Conservation (phyloP, 2,113 vertebrate species). For the Grus americana region DNA sequence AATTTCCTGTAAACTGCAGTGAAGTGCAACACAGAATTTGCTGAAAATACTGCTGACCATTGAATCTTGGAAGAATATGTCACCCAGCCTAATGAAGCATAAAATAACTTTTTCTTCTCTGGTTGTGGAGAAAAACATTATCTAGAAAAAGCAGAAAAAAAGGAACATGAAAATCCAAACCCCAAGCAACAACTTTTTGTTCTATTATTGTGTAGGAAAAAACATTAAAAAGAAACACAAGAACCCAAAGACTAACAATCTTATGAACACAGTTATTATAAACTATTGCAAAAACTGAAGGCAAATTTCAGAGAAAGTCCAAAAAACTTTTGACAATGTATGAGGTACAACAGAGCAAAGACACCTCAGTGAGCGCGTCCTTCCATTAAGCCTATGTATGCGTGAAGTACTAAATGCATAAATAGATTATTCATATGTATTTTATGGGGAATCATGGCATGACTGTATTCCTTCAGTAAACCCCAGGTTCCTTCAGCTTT, state of each 20-base stretch:
- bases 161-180: neutral
- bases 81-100: neutral
- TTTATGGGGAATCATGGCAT: neutral
- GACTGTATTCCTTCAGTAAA: neutral
- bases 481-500: neutral
- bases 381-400: neutral
- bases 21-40: neutral
- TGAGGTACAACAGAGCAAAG: neutral
- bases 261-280: neutral
- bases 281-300: neutral
- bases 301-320: neutral
- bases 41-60: slow-evolving; percentile 6
- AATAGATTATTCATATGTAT: neutral
- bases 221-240: neutral
- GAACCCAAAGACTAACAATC: neutral
- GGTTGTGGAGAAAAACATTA: neutral
- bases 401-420: neutral
- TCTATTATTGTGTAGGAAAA: neutral
- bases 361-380: neutral
- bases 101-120: slow-evolving; percentile 15
- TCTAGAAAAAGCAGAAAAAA: neutral
- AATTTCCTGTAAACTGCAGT: neutral
- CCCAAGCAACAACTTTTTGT: neutral
- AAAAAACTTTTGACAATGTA: neutral
- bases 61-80: neutral